A percentile compares a stretch with the other conserved stretches of the same genome.
Evolutionary conservation across 1,140 invertebrate species (phyloP).

Genomic region (Pinna nobilis): DNA sequence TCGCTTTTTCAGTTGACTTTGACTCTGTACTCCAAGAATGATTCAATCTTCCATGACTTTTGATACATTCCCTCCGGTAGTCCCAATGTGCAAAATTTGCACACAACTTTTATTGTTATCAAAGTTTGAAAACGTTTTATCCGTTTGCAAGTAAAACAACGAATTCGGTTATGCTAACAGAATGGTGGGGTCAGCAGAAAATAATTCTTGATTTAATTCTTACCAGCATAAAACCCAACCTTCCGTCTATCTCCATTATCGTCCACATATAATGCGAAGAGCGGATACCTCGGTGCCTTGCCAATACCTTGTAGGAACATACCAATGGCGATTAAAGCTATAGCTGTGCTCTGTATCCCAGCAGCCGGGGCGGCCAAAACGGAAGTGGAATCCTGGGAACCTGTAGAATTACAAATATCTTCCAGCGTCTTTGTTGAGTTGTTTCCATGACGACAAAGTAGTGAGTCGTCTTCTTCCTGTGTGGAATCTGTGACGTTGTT

Average conservation of each 20-base stretch:
- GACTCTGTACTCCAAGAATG: too few relatives aligned
- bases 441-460: too few relatives aligned
- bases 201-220: constrained; percentile 5
- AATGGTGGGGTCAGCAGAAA: background rate
- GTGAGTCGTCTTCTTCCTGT: too few relatives aligned
- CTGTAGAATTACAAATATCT: too few relatives aligned
- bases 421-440: too few relatives aligned
- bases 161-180: background rate
- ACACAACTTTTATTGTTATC: background rate
- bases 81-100: background rate
- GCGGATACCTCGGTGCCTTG: constrained; percentile 48
- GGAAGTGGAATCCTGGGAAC: too few relatives aligned
- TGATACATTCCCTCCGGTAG: background rate
- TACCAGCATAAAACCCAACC: constrained; percentile 48
- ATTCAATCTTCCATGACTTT: background rate
- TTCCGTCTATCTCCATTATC: constrained; percentile 55
- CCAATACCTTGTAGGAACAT: constrained; percentile 55
- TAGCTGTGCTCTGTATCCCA: background rate
- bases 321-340: constrained; percentile 31
- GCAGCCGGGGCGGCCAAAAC: background rate
- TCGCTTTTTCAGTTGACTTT: too few relatives aligned
- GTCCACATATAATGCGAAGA: constrained; percentile 50
- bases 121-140: background rate
- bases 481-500: too few relatives aligned
- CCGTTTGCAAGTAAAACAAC: background rate